Percentiles rank a stretch among this genome's conserved stretches.
These are phyloP conservation scores for Cephalophus harveyi DNA, from an alignment of 2,113 vertebrate species.

Conservation along the genomic window DNA sequence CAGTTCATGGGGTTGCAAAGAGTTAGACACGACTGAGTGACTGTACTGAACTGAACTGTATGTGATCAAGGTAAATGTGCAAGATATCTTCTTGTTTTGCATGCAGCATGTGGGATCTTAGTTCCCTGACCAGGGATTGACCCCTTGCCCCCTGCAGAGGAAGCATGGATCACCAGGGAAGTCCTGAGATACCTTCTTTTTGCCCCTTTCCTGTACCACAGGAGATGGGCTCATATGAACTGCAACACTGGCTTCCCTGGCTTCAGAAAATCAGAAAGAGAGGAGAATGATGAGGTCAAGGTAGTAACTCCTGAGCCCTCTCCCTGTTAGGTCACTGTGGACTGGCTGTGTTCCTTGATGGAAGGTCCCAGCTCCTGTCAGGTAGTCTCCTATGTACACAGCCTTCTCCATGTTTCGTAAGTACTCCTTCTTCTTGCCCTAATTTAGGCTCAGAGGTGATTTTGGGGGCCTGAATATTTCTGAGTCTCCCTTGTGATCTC, in stretches of 20 bases:
- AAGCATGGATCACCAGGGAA: not conserved
- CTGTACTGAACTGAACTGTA: not conserved
- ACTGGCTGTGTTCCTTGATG: not conserved
- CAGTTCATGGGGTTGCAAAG: not conserved
- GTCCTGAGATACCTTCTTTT: not conserved
- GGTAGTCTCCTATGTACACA: not conserved
- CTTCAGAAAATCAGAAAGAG: not conserved
- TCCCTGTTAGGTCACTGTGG: not conserved
- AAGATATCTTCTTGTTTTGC: not conserved
- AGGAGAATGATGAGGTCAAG: not conserved
- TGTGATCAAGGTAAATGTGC: too few species aligned
- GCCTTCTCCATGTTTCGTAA: not conserved
- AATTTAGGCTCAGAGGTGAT: not conserved
- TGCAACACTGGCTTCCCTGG: not conserved
- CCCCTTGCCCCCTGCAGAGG: not conserved
- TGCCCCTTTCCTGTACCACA: not conserved
- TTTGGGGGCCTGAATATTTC: not conserved
- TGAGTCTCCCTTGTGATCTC: not conserved
- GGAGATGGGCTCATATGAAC: not conserved
- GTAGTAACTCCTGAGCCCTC: not conserved
- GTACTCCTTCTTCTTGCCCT: not conserved
- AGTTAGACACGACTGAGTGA: rapidly evolving
- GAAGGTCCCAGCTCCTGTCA: not conserved
- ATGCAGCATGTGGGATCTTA: not conserved
- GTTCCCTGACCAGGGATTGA: not conserved